Conservation (phyloP, 2,113 vertebrate genomes). For the Myrmecobius fasciatus region DNA sequence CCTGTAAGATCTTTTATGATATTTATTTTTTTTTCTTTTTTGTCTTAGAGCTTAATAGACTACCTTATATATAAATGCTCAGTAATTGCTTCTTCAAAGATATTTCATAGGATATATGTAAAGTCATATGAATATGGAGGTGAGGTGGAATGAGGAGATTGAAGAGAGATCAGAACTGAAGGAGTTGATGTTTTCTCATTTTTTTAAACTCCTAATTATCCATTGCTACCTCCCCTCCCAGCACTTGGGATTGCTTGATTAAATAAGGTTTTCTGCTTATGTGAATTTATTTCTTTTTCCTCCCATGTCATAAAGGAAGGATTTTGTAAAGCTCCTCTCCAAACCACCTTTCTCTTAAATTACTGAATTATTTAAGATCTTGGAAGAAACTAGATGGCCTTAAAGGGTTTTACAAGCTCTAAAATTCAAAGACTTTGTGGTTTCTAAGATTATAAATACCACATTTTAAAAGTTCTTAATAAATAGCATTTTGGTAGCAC, state of each 20-base stretch:
- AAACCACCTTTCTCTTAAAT: not conserved
- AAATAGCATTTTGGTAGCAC: not conserved
- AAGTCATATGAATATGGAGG: not conserved
- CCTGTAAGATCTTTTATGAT: not conserved
- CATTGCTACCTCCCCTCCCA: not conserved
- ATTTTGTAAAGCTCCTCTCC: not conserved
- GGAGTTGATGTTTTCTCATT: not conserved
- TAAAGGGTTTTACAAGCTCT: not conserved
- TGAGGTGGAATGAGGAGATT: not conserved
- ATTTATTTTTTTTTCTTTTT: not conserved
- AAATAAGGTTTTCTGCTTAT: not conserved
- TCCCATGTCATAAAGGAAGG: not conserved
- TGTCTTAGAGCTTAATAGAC: not conserved
- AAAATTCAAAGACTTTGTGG: not conserved
- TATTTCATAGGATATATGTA: not conserved
- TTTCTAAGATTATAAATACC: not conserved
- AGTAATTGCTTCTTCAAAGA: not conserved
- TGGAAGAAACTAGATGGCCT: constrained; percentile 33
- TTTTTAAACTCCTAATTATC: not conserved
- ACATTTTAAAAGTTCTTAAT: not conserved
- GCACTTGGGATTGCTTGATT: not conserved
- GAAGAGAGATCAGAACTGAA: not conserved
- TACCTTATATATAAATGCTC: not conserved
- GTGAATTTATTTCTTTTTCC: not conserved
- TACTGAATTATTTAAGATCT: constrained; percentile 26